Base-by-base conservation (phyloP, 2,888 invertebrate genomes). In the Neoascia interrupta region DNA sequence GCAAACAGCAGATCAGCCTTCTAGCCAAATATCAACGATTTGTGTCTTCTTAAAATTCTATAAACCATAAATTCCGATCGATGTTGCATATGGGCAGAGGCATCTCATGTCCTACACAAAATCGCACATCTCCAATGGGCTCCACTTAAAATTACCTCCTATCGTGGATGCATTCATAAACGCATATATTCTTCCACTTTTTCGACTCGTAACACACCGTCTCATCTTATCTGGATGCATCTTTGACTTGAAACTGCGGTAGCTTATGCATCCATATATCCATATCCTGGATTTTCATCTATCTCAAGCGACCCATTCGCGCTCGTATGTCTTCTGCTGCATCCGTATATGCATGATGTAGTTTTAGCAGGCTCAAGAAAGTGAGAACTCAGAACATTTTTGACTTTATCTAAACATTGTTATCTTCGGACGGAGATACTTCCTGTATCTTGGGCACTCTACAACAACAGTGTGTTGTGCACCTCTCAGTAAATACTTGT, bases 331-430 rank as follows among this genome's bases (percentile, higher is more conserved):
- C n/a, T n/a, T n/a, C n/a, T n/a, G n/a, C n/a, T n/a, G n/a, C n/a
- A n/a, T n/a, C n/a, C n/a, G n/a, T n/a, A n/a, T n/a, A n/a, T n/a
- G n/a, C n/a, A n/a, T n/a, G n/a, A n/a, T n/a, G n/a, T n/a, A n/a
- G n/a, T n/a, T n/a, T n/a, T n/a, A n/a, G n/a, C n/a, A n/a, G n/a
- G n/a, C n/a, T 15, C 51, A 60, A 23, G 61, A 68, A 79, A 79
- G 79, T 79, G 73, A 79, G 79, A 79, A 79, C 73, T 73, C 66
- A 79, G 56, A 73, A 56, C 31, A 70, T 66, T 31, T 79, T 49
- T 61, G 79, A 79, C 79, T 73, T 73, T 61, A 79, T 79, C 79
- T 66, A 16, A 47, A 56, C 73, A 56, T 79, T 73, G 73, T 73
- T 68, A 79, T 79, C 79, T 49, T 19, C 34, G 34, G 31, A 37